Base-by-base conservation (phyloP, 2,113 vertebrate genomes). In the Rhizomys pruinosus region DNA sequence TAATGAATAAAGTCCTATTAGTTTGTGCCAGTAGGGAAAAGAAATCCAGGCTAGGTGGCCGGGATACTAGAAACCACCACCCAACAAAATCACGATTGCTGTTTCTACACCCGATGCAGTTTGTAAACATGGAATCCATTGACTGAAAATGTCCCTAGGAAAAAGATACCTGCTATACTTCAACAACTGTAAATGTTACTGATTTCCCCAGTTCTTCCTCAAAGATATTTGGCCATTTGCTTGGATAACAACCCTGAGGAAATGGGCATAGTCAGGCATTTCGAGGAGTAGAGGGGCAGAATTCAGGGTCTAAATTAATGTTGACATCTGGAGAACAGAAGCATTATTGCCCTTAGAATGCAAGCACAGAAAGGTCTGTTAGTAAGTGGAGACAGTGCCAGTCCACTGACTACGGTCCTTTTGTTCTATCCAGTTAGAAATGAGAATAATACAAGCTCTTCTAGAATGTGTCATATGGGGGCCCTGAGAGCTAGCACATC, bases 201-300 rank as follows among this genome's bases (percentile, higher is more conserved):
- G 37, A 76, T 86, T 81, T 89, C 44, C 44, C 37, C 5, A 72
- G 69, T 52, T 6, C 47, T 52, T 52, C 47, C 47, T 52, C 47
- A 52, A 52, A 52, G 71, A 63, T 84, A 39, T 63, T 78, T 79
- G n/a, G 8, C 66, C 20, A 94, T 57, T 90, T 90, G 68, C 23
- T 76, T 78, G 57, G 6, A 23, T 86, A 63, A 87, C 61, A 82
- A 29, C 12, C 32, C 73, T 86, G 20, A 52, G 22, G 69, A 89
- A 94, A 87, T 91, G 72, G 39, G 12, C 79, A 73, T 74, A 74
- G 22, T 42, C 39, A 94, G 37, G 63, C 68, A 76, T 92, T 71
- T 61, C 32, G 47, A 88, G 66, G 15, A 76, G 79, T 57, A 13
- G 73, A 55, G 76, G 76, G n/a, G 74, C 39, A 90, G 47, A 52